These are phyloP conservation scores for Phallusia fumigata DNA, from an alignment of 23 tunicate genomes.

Conservation along the genomic window DNA sequence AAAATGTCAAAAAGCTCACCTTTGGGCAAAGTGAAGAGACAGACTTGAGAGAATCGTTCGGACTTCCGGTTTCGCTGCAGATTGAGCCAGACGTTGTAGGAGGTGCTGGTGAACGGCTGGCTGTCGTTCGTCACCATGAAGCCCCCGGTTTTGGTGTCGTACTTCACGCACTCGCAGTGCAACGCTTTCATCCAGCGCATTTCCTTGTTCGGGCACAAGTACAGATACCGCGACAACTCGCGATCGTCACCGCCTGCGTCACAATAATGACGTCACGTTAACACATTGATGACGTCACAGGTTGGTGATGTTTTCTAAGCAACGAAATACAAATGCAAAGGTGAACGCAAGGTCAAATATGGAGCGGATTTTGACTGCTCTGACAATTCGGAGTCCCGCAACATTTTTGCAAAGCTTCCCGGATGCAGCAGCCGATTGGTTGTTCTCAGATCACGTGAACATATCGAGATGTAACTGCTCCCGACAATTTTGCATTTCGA, in stretches of 20 bases:
- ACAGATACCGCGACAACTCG: conserved; percentile 3
- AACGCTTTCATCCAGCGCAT: conserved; percentile 17
- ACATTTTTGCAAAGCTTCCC: too few species aligned
- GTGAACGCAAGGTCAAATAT: too few species aligned
- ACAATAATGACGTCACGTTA: too few species aligned
- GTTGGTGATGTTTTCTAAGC: too few species aligned
- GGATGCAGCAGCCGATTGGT: too few species aligned
- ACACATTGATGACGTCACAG: neutral
- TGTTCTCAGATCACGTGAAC: too few species aligned
- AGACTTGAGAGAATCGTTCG: conserved; percentile 15
- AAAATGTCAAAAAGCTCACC: too few species aligned
- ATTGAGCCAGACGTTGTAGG: neutral
- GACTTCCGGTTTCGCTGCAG: neutral
- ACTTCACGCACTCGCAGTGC: conserved; percentile 42
- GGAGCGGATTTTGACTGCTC: too few species aligned
- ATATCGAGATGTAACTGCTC: too few species aligned
- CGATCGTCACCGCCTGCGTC: conserved; percentile 9
- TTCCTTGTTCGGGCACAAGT: conserved; percentile 22
- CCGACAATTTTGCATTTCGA: too few species aligned
- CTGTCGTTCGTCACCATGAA: conserved; percentile 26
- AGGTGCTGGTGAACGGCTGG: neutral
- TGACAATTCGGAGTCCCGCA: too few species aligned
- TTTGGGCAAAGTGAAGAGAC: conserved; percentile 25
- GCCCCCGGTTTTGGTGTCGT: conserved; percentile 30
- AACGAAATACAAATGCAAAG: too few species aligned